phyloP scores from a whole-genome alignment of 1,140 invertebrate genomes.

The Drosophila insularis region DNA sequence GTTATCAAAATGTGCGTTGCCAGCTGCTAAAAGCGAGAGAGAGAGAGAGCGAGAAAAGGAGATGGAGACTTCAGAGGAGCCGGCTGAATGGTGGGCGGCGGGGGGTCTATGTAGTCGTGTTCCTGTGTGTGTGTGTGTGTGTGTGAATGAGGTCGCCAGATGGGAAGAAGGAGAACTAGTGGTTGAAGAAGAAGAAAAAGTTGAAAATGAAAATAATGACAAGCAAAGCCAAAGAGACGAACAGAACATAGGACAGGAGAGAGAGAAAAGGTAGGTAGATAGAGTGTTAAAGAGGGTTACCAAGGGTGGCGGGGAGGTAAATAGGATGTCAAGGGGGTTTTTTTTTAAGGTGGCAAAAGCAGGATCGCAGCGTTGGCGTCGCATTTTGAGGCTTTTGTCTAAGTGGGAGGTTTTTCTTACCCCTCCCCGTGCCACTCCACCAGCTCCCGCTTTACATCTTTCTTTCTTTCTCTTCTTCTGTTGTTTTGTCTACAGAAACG shows the following conservation, averaged over 20 bases:
- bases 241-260: background rate
- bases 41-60: background rate
- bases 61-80: background rate
- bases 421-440: background rate
- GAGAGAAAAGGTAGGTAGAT: constrained; percentile 8
- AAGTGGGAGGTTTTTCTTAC: constrained; percentile 26
- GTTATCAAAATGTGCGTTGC: constrained; percentile 80
- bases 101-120: constrained; percentile 25
- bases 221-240: constrained; percentile 44
- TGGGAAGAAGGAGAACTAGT: constrained; percentile 33
- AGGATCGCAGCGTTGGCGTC: constrained; percentile 13
- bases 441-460: constrained; percentile 2
- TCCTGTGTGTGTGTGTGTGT: constrained; percentile 35
- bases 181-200: constrained; percentile 51
- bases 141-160: constrained; percentile 63
- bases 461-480: constrained; percentile 15
- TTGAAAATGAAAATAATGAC: constrained; percentile 80
- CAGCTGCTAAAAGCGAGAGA: constrained; percentile 47
- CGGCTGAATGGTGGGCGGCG: background rate
- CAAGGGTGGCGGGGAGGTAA: background rate
- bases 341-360: background rate
- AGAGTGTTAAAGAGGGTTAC: background rate
- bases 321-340: background rate
- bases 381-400: constrained; percentile 47
- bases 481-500: constrained; percentile 42